Percentiles rank a stretch among this genome's conserved stretches.
Evolutionary conservation across 1,140 invertebrate genomes (phyloP).

Genomic region (Antheraea pernyi): DNA sequence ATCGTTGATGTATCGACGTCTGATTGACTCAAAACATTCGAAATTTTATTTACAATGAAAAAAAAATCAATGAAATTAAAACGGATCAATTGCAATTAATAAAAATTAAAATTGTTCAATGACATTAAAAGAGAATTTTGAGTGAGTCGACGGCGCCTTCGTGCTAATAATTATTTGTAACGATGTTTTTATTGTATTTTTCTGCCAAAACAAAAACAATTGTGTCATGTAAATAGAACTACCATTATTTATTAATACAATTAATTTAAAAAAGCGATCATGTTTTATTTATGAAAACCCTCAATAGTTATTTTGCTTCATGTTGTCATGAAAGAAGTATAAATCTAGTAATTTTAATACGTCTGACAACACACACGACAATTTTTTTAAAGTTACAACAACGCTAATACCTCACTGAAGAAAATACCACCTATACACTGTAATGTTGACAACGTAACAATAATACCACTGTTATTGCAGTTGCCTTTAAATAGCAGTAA

Average conservation of each 20-base stretch:
- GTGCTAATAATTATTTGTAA: constrained; percentile 55
- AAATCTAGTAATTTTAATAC: too few relatives aligned
- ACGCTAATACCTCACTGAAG: too few relatives aligned
- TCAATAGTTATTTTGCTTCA: too few relatives aligned
- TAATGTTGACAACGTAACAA: too few relatives aligned
- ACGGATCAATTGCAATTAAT: not conserved
- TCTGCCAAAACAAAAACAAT: constrained; percentile 76
- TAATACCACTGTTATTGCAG: too few relatives aligned
- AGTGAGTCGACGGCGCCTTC: constrained; percentile 40
- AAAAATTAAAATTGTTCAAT: constrained; percentile 29
- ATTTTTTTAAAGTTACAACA: too few relatives aligned
- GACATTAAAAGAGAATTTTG: constrained; percentile 30
- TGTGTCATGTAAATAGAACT: constrained; percentile 79
- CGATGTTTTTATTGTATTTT: constrained; percentile 68
- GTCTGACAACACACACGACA: too few relatives aligned
- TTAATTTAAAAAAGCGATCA: constrained; percentile 70
- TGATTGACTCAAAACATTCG: constrained; percentile 5
- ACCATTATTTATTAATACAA: constrained; percentile 80
- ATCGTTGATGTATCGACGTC: constrained; percentile 11
- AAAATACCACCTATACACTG: too few relatives aligned
- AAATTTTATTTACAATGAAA: not conserved
- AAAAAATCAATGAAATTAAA: constrained; percentile 4
- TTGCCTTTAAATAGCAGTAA: too few relatives aligned
- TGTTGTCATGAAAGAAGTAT: too few relatives aligned
- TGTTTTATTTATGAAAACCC: constrained; percentile 51